Evolutionary conservation across 2,113 vertebrate species (phyloP).

Genomic region (Mohoua ochrocephala): DNA sequence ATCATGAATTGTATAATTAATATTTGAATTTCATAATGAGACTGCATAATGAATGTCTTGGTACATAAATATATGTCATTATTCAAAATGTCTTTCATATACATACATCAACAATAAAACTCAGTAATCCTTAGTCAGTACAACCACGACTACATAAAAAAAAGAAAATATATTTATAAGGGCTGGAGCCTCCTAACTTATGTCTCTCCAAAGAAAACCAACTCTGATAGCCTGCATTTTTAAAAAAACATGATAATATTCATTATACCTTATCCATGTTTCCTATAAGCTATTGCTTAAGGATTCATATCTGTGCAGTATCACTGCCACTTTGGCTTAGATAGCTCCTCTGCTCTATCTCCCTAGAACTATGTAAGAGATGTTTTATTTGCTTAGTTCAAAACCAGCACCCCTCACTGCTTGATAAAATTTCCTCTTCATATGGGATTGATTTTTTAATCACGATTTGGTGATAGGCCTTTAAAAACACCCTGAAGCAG

Average conservation of each 20-base stretch:
- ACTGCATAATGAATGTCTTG: not conserved
- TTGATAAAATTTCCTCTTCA: not conserved
- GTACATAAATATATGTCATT: not conserved
- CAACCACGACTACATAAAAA: not conserved
- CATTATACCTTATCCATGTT: not conserved
- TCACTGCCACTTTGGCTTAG: not conserved
- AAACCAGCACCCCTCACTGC: not conserved
- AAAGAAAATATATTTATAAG: not conserved
- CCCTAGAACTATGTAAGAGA: not conserved
- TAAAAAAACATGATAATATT: not conserved
- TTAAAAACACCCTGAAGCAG: not conserved
- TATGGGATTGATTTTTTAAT: not conserved
- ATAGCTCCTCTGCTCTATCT: not conserved
- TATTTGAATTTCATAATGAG: not conserved
- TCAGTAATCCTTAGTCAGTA: not conserved
- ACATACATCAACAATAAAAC: not conserved
- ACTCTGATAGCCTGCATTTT: not conserved
- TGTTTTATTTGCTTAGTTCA: not conserved
- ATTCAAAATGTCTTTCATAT: not conserved
- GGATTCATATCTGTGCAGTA: not conserved
- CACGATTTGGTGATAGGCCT: not conserved
- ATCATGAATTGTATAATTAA: not conserved
- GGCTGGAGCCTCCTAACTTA: not conserved
- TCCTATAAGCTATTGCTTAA: not conserved
- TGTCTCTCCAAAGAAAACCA: not conserved